These are phyloP conservation scores for Erebia palarica DNA, from an alignment of 2,888 invertebrate species.

Conservation along the genomic window DNA sequence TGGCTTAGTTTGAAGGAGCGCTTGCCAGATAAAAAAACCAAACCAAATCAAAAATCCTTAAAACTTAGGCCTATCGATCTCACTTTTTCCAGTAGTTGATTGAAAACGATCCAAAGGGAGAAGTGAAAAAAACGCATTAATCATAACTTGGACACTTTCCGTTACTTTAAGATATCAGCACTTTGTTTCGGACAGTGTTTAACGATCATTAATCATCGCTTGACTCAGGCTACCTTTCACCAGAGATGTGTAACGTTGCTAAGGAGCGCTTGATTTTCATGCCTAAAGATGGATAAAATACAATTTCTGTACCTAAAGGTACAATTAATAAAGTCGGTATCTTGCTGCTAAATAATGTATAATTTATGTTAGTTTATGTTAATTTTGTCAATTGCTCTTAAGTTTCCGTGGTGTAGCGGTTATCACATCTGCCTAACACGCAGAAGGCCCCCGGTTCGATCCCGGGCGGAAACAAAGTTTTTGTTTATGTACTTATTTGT, in stretches of 20 bases:
- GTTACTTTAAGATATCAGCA: constrained; percentile 39
- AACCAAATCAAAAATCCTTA: neutral
- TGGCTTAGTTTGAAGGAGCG: neutral
- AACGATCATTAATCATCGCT: constrained; percentile 40
- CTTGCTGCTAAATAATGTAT: no score
- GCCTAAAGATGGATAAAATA: no score
- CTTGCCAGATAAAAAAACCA: neutral
- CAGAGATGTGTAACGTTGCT: no score
- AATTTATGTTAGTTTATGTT: neutral
- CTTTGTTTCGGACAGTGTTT: constrained; percentile 41
- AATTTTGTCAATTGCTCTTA: neutral
- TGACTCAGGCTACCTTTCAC: neutral
- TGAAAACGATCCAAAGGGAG: constrained; percentile 13
- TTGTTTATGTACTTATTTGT: neutral
- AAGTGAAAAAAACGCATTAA: constrained; percentile 32
- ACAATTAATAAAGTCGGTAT: no score
- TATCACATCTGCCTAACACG: constrained; percentile 96
- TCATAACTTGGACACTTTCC: constrained; percentile 32
- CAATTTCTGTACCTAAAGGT: no score
- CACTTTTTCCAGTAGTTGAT: constrained; percentile 2
- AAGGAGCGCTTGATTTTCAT: no score
- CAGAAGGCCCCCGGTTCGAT: constrained; percentile 95
- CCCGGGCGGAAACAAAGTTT: constrained; percentile 89
- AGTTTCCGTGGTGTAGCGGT: constrained; percentile 94
- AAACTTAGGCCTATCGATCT: neutral